These are phyloP conservation scores for Nomada goodeniana DNA, from an alignment of 2,888 invertebrate species.

Conservation along the genomic window DNA sequence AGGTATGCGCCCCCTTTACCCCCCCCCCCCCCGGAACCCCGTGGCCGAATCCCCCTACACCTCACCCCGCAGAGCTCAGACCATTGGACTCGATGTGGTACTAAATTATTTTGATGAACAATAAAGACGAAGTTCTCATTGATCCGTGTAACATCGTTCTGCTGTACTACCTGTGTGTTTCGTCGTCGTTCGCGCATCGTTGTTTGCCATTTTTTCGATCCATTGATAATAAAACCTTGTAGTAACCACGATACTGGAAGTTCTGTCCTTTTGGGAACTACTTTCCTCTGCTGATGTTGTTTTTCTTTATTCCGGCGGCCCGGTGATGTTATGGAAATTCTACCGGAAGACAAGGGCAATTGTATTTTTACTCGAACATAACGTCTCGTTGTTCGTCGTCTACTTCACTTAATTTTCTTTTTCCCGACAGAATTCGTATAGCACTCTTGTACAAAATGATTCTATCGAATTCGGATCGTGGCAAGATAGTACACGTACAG, in stretches of 20 bases:
- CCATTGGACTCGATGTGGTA: slow-evolving; percentile 71
- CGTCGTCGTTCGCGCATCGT: slow-evolving; percentile 46
- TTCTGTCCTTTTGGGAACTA: slow-evolving; percentile 37
- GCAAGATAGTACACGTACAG: slow-evolving; percentile 32
- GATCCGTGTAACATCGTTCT: slow-evolving; percentile 65
- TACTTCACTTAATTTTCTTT: slow-evolving; percentile 21
- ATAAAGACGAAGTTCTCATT: slow-evolving; percentile 79
- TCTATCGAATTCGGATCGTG: slow-evolving; percentile 41
- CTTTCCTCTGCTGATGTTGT: neutral
- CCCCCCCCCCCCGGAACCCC: neutral
- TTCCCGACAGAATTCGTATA: slow-evolving; percentile 17
- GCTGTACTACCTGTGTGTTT: slow-evolving; percentile 63
- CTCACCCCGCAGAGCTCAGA: slow-evolving; percentile 1
- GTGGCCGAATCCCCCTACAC: neutral
- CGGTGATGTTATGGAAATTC: slow-evolving; percentile 16
- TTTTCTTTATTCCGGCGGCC: neutral
- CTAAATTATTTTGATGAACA: slow-evolving; percentile 79
- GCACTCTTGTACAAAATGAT: slow-evolving; percentile 49
- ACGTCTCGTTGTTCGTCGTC: slow-evolving; percentile 14
- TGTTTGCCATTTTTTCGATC: slow-evolving; percentile 49
- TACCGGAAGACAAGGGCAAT: slow-evolving; percentile 7
- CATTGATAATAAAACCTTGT: slow-evolving; percentile 51
- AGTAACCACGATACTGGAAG: slow-evolving; percentile 37
- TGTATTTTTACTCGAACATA: slow-evolving; percentile 20
- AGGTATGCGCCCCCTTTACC: neutral